phyloP scores from a whole-genome alignment of 2,113 vertebrate species.

The Tympanuchus pallidicinctus region DNA sequence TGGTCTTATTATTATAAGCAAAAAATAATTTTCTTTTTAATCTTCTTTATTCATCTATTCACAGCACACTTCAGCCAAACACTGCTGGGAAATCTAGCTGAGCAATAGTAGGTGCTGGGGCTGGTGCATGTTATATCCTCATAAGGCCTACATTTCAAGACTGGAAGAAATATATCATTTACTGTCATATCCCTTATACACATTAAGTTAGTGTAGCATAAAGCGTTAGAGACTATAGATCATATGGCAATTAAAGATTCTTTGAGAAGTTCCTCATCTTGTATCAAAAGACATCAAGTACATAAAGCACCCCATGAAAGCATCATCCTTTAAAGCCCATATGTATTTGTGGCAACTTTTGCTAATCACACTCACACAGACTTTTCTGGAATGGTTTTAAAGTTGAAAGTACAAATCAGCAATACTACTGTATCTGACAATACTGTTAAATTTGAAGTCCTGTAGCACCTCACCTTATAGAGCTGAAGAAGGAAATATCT shows the following conservation, averaged over 20 bases:
- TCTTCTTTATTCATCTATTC: not conserved
- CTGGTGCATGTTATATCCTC: not conserved
- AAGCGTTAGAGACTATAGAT: not conserved
- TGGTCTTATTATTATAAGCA: not conserved
- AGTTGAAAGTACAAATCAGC: not conserved
- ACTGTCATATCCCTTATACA: not conserved
- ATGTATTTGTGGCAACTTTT: not conserved
- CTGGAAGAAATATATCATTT: not conserved
- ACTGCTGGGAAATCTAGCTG: not conserved
- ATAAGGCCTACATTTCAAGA: not conserved
- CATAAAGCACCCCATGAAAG: not conserved
- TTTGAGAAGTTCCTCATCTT: not conserved
- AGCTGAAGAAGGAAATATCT: not conserved
- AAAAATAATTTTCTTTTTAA: not conserved
- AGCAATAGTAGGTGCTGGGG: not conserved
- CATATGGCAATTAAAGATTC: not conserved
- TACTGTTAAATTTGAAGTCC: not conserved
- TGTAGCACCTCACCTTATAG: not conserved
- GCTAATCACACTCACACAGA: not conserved
- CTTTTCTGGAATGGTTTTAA: not conserved
- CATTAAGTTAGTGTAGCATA: rapidly evolving
- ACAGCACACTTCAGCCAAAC: not conserved
- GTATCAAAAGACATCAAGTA: not conserved
- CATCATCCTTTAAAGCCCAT: not conserved
- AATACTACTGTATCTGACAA: not conserved